phyloP scores from a whole-genome alignment of 2,888 invertebrate species.

The Dexiosoma caninum region DNA sequence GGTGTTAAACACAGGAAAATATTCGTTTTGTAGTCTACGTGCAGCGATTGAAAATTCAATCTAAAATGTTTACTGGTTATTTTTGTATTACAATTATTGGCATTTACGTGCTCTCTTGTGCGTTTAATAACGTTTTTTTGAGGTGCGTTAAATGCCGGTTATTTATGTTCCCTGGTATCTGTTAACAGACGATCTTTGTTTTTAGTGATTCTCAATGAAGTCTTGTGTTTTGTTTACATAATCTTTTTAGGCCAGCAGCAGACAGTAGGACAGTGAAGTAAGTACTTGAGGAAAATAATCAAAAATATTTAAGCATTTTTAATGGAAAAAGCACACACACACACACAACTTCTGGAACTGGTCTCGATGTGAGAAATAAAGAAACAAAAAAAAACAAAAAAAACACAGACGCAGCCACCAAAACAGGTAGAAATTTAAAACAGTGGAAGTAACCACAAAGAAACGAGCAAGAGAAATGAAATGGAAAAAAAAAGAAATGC shows the following conservation, averaged over 20 bases:
- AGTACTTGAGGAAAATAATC: slow-evolving; percentile 1
- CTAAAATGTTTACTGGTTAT: no score
- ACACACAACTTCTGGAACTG: slow-evolving; percentile 14
- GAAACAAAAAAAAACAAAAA: not conserved
- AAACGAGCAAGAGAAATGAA: slow-evolving; percentile 8
- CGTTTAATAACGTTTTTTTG: not conserved
- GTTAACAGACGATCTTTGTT: not conserved
- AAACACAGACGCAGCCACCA: not conserved
- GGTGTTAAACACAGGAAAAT: no score
- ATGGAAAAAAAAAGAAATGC: slow-evolving; percentile 36
- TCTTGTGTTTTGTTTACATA: not conserved
- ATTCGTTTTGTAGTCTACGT: no score
- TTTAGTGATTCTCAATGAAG: not conserved
- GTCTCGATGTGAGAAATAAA: not conserved
- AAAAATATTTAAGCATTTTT: slow-evolving; percentile 16
- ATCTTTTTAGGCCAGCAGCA: not conserved
- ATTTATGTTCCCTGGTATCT: not conserved
- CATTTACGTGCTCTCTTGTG: no score
- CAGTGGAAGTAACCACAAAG: not conserved
- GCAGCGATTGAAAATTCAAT: no score
- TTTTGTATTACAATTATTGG: no score
- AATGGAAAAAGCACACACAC: slow-evolving; percentile 1
- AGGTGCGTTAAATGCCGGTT: not conserved
- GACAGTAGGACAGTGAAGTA: not conserved
- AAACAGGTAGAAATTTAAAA: slow-evolving; percentile 24